Evolutionary conservation across 2,797 vertebrate species (phyloP), one percentile per base, ranked within the genome.

Genomic region (Esox masquinongy): DNA sequence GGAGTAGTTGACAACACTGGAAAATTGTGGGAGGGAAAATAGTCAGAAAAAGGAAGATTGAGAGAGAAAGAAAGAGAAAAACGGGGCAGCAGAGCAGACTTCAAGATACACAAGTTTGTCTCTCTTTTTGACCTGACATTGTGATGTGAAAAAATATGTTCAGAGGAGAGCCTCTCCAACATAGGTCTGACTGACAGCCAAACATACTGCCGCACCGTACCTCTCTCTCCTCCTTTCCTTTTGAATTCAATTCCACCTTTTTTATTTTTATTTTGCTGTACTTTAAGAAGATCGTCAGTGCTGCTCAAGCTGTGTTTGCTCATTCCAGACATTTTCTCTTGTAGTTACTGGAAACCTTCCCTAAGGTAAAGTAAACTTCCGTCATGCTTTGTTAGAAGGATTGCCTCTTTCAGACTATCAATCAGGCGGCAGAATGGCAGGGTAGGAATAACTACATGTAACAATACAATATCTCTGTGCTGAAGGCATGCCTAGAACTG

Each of bases 1-100:
- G 89, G 88, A 73, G 83, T 84, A 85, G 87, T 86, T 76, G 86
- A 79, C 79, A 43, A 78, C 75, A 76, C 81, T 78, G 87, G 89
- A 86, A 80, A 66, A 50, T 76, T 49, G 56, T 53, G 70, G 67
- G 78, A 78, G 79, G 64, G 79, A 82, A 75, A 64, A 69, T 7
- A 51, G 8, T 49, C 43, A 31, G 53, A 56, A 73, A 19, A 67
- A 47, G 67, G 31, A 73, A 19, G 67, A 51, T 14, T 31, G 15
- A 4, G 43, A 34, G 68, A 59, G 61, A 29, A 14, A 56, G 67
- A 68, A 19, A 7, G 49, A 39, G 50, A 12, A 22, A 75, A 29
- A 68, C 16, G 6, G 15, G 6, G 63, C 15, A 17, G 63, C 15
- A 66, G 63, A 31, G 64, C 15, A 6, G 64, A 17, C 72, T 70